Conservation (phyloP, 2,888 invertebrate species). For the Ectemnius continuus region DNA sequence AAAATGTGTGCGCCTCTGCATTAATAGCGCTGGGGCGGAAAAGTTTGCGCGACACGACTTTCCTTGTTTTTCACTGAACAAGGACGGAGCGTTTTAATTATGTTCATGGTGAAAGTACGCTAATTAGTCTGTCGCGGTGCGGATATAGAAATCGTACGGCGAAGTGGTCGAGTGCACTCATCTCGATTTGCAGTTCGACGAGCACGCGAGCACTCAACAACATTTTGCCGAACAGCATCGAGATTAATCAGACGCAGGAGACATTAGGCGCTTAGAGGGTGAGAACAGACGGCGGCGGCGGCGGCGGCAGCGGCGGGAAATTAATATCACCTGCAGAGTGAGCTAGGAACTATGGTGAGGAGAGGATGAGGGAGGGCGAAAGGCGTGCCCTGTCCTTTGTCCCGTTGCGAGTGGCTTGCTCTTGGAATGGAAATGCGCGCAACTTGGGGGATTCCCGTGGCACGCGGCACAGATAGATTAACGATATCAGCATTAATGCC, state of each 20-base stretch:
- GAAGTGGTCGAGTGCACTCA: background rate
- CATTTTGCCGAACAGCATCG: slow-evolving; percentile 4
- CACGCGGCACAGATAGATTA: slow-evolving; percentile 53
- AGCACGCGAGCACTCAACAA: background rate
- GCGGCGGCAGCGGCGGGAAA: slow-evolving; percentile 24
- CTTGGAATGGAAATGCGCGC: slow-evolving; percentile 17
- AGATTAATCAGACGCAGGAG: slow-evolving; percentile 42
- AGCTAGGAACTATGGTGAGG: too few relatives aligned
- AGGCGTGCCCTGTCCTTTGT: slow-evolving; percentile 21
- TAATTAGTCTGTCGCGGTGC: too few relatives aligned
- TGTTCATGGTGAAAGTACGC: too few relatives aligned
- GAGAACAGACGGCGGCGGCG: background rate
- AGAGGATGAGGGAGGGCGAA: slow-evolving; percentile 1
- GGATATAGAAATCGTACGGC: too few relatives aligned
- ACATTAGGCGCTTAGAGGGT: slow-evolving; percentile 17
- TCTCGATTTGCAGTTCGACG: background rate
- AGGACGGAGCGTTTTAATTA: too few relatives aligned
- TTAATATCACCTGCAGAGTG: slow-evolving; percentile 37
- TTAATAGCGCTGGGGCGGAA: too few relatives aligned
- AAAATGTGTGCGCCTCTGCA: too few relatives aligned
- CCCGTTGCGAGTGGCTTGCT: slow-evolving; percentile 26
- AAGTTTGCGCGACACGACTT: too few relatives aligned
- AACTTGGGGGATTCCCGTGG: slow-evolving; percentile 39
- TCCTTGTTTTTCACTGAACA: too few relatives aligned
- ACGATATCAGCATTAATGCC: slow-evolving; percentile 56